phyloP scores from a whole-genome alignment of 1,140 invertebrate species.

The Prorops nasuta region DNA sequence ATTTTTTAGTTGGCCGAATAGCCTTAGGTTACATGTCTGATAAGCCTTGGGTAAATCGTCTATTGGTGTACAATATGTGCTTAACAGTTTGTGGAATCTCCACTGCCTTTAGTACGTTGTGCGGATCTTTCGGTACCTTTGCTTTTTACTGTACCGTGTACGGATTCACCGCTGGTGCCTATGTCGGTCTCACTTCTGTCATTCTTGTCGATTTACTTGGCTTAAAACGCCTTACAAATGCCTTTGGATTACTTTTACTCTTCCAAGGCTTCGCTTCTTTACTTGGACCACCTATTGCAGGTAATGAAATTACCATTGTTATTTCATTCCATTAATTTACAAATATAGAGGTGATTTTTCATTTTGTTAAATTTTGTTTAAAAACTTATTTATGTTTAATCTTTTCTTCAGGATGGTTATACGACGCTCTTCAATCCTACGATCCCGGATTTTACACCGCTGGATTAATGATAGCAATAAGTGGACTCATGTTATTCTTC shows the following conservation, averaged over 20 bases:
- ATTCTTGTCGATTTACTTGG: conserved; percentile 85
- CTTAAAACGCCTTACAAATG: conserved; percentile 85
- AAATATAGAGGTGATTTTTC: too few species aligned
- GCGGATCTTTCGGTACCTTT: conserved; percentile 67
- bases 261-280: conserved; percentile 91
- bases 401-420: conserved; percentile 70
- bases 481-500: conserved; percentile 84
- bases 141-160: conserved; percentile 78
- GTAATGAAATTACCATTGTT: conserved; percentile 54
- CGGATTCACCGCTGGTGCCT: conserved; percentile 88
- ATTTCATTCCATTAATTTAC: conserved; percentile 9
- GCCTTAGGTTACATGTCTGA: conserved; percentile 82
- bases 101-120: conserved; percentile 75
- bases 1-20: conserved; percentile 85
- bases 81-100: conserved; percentile 80
- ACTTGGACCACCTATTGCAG: conserved; percentile 84
- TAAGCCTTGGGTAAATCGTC: conserved; percentile 82
- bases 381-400: not conserved
- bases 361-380: conserved; percentile 1
- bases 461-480: conserved; percentile 78
- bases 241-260: conserved; percentile 86
- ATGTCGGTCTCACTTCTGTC: conserved; percentile 89
- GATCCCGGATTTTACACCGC: conserved; percentile 80
- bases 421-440: conserved; percentile 75
- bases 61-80: conserved; percentile 85